Conservation (phyloP, 1,140 invertebrate species). For the Cherax destructor region DNA sequence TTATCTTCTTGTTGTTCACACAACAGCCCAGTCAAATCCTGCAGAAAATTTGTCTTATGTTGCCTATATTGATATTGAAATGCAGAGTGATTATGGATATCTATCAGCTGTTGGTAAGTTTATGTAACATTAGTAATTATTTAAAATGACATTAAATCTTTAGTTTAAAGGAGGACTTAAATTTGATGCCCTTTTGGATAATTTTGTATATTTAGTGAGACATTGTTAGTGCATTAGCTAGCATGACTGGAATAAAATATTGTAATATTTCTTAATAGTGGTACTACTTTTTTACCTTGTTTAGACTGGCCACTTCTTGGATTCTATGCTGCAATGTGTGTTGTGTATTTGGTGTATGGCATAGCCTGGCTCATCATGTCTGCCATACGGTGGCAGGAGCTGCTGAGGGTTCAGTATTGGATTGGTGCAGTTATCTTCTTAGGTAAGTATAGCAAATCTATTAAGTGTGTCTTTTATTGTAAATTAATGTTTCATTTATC, state of each 20-base stretch:
- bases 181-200: no score
- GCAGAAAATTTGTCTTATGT: slow-evolving; percentile 74
- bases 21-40: slow-evolving; percentile 65
- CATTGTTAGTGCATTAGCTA: no score
- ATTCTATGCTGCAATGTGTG: slow-evolving; percentile 95
- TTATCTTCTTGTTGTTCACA: slow-evolving; percentile 76
- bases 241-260: no score
- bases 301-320: slow-evolving; percentile 75
- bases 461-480: neutral
- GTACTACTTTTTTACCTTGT: slow-evolving; percentile 3
- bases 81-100: slow-evolving; percentile 82
- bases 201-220: neutral
- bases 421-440: slow-evolving; percentile 92
- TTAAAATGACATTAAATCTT: slow-evolving; percentile 75
- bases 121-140: no score
- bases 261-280: neutral
- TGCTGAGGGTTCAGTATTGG: slow-evolving; percentile 96
- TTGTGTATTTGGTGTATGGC: slow-evolving; percentile 89
- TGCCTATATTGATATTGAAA: slow-evolving; percentile 80
- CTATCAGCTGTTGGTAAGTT: slow-evolving; percentile 85
- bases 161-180: slow-evolving; percentile 75
- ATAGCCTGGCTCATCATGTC: slow-evolving; percentile 89
- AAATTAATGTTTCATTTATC: no score
- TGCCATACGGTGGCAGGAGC: slow-evolving; percentile 90
- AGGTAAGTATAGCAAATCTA: slow-evolving; percentile 77